A percentile compares a stretch with the other conserved stretches of the same genome.
These are phyloP conservation scores for Palythoa grandiflora DNA, from an alignment of 92 coral and sea anemone genomes.

Conservation along the genomic window DNA sequence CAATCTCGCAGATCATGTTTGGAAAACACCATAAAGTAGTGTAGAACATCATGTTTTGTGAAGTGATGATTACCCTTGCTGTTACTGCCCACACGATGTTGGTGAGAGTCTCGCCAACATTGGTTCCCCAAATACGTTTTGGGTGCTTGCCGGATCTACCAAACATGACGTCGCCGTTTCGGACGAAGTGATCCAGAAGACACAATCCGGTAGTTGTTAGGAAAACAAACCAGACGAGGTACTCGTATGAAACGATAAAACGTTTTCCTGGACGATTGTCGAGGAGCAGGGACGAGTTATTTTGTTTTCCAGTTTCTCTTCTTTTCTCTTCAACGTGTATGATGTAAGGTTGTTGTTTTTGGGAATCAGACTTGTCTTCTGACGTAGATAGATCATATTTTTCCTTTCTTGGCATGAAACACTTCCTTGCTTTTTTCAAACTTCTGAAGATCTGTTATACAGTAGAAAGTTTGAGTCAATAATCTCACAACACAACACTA, in stretches of 20 bases:
- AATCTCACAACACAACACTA: too few species aligned
- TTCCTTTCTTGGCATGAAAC: not conserved
- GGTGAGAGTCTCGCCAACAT: slow-evolving; percentile 56
- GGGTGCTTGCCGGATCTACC: slow-evolving; percentile 55
- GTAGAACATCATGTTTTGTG: slow-evolving; percentile 72
- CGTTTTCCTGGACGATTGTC: not conserved
- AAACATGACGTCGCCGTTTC: slow-evolving; percentile 60
- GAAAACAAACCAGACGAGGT: slow-evolving; percentile 30
- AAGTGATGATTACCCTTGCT: slow-evolving; percentile 59
- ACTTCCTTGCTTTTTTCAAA: slow-evolving; percentile 22
- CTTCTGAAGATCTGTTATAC: not conserved
- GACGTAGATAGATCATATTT: not conserved
- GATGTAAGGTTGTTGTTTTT: not conserved
- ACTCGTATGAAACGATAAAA: slow-evolving; percentile 4
- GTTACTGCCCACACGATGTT: slow-evolving; percentile 69
- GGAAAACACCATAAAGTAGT: slow-evolving; percentile 69
- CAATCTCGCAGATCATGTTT: slow-evolving; percentile 60
- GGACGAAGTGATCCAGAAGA: slow-evolving; percentile 53
- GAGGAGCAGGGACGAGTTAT: not conserved
- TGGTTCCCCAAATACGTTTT: slow-evolving; percentile 48
- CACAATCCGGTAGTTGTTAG: slow-evolving; percentile 44
- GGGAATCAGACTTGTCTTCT: not conserved
- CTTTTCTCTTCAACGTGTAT: not conserved
- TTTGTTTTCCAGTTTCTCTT: too few species aligned
- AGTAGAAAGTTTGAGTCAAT: too few species aligned